Evolutionary conservation across 1,140 invertebrate species (phyloP).

Genomic region (Brachionus koreanus): DNA sequence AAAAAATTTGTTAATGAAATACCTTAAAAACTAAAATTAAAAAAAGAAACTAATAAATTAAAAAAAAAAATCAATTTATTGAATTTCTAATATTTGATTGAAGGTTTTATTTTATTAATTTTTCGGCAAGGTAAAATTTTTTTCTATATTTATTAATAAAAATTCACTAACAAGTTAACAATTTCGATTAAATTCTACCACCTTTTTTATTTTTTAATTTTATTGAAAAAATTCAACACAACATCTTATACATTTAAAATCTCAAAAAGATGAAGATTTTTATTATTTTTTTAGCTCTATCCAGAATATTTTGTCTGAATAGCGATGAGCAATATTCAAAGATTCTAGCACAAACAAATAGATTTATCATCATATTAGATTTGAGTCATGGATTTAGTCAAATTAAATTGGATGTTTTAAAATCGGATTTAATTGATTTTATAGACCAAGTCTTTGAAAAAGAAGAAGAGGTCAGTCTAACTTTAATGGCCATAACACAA

Average conservation of each 20-base stretch:
- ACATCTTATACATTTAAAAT: neutral
- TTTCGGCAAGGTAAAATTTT: too few relatives aligned
- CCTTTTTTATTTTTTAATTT: too few relatives aligned
- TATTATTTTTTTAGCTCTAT: neutral
- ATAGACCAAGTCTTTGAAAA: neutral
- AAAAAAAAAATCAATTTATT: too few relatives aligned
- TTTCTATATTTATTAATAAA: neutral
- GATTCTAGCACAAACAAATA: neutral
- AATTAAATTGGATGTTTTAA: neutral
- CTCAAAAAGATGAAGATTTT: neutral
- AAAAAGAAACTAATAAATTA: too few relatives aligned
- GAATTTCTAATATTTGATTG: too few relatives aligned
- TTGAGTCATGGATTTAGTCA: neutral
- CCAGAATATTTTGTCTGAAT: neutral
- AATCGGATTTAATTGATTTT: neutral
- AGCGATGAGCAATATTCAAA: neutral
- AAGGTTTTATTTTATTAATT: too few relatives aligned
- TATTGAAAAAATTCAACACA: neutral
- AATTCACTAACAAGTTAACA: too few relatives aligned
- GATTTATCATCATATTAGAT: neutral
- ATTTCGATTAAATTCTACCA: too few relatives aligned
- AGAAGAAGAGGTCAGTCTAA: neutral
- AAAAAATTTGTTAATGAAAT: too few relatives aligned
- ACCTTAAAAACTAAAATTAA: too few relatives aligned
- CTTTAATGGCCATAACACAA: neutral